phyloP scores from a whole-genome alignment of 2,888 invertebrate species.

The Caenorhabditis angaria region DNA sequence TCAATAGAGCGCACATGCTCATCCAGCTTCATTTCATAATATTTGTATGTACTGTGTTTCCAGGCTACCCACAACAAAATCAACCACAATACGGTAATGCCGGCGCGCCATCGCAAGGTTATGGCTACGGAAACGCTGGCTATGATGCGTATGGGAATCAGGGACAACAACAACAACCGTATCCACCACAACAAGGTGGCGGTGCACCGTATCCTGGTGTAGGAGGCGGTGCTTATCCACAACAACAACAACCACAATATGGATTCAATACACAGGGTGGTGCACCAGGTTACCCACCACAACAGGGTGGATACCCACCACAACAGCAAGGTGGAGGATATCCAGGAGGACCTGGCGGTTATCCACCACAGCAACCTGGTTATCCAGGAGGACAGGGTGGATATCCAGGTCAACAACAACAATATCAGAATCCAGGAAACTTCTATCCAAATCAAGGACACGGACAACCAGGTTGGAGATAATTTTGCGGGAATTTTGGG shows the following conservation, averaged over 20 bases:
- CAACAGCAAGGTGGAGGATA: constrained; percentile 11
- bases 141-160: constrained; percentile 30
- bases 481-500: no score
- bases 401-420: constrained; percentile 7
- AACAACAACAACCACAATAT: no score
- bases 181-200: constrained; percentile 18
- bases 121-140: constrained; percentile 34
- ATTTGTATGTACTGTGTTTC: not conserved
- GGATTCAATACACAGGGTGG: no score
- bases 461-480: constrained; percentile 28
- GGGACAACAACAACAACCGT: constrained; percentile 8
- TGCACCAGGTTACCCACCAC: constrained; percentile 25
- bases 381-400: no score
- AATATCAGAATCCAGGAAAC: not conserved
- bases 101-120: constrained; percentile 20
- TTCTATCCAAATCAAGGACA: constrained; percentile 28
- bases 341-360: constrained; percentile 9
- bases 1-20: not conserved
- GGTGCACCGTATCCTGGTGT: constrained; percentile 3
- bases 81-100: constrained; percentile 7
- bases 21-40: not conserved
- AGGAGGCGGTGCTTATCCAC: constrained; percentile 20
- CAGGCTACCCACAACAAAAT: constrained; percentile 6
- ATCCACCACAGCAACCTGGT: constrained; percentile 30
- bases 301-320: constrained; percentile 25